phyloP scores from a whole-genome alignment of 2,888 invertebrate genomes.

The Macrosiphum euphorbiae region DNA sequence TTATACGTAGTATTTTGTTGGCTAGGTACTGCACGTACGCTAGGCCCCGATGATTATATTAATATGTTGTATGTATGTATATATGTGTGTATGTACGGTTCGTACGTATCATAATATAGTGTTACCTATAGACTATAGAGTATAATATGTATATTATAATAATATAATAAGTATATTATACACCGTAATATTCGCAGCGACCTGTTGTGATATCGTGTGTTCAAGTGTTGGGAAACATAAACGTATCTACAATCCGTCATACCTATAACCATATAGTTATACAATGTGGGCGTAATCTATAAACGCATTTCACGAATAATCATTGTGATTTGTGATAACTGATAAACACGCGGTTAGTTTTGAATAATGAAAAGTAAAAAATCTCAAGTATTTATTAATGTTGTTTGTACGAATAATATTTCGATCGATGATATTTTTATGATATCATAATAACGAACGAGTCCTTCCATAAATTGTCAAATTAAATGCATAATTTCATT shows the following conservation, averaged over 20 bases:
- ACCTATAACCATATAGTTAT: neutral
- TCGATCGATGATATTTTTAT: neutral
- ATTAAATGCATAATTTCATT: neutral
- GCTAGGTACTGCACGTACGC: neutral
- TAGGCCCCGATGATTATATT: neutral
- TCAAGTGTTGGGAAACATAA: neutral
- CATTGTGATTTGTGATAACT: neutral
- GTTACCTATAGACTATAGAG: no score
- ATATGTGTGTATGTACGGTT: no score
- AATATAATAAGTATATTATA: neutral
- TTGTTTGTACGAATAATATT: neutral
- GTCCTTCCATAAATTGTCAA: neutral
- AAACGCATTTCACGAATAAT: neutral
- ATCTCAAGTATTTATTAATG: neutral
- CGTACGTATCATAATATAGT: neutral
- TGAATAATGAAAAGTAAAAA: neutral
- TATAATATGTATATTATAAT: neutral
- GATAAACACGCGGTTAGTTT: neutral
- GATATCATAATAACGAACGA: neutral
- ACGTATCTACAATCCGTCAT: neutral
- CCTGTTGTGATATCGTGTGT: neutral
- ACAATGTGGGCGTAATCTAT: conserved; percentile 9
- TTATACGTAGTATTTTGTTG: neutral
- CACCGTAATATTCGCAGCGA: neutral
- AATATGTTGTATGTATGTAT: neutral